Base-by-base conservation (phyloP, 1,140 invertebrate species). In the Caenorhabditis brenneri region DNA sequence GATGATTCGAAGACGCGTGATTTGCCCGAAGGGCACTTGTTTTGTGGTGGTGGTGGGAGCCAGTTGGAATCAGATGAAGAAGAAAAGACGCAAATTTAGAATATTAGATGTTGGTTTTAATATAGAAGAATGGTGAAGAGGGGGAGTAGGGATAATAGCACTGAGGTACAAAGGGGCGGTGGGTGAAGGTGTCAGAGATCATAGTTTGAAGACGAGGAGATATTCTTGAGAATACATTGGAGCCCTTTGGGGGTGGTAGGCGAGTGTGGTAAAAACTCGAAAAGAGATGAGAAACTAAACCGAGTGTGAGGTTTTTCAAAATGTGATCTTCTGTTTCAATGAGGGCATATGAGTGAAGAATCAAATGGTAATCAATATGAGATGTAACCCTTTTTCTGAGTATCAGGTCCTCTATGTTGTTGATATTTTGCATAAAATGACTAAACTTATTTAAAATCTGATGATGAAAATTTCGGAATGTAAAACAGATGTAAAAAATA, bases 1-100 rank as follows among this genome's bases (percentile, higher is more conserved):
- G 65, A 74, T 74, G 65, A 74, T 74, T 74, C 65, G 53, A 27
- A 24, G 65, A 74, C 65, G 65, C 36, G 58, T 65, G 58, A 65
- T 74, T 74, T 42, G 65, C 65, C 65, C 65, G 42, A 24, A 33
- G 65, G 39, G 65, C 65, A 31, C 58, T 65, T 65, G 29, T 36
- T 74, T 24, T 74, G n/a, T 42, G 33, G 36, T 74, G 65, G n/a
- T n/a, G n/a, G n/a, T 65, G 58, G 58, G 65, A 74, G 36, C 29
- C 33, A 10, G n/a, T n/a, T 24, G 53, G 53, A 55, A 27, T 27
- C 24, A 27, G 53, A 55, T 27, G 24, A 42, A 42, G 39, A 58
- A 7, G 53, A 58, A 6, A n/a, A n/a, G n/a, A n/a, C 4, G 5
- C 5, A 15, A 46, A 46, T 42, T 74, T 74, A 42, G 65, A 74